Percentiles rank a stretch among this genome's conserved stretches.
These are phyloP conservation scores for Prionailurus bengalensis DNA, from an alignment of 2,113 vertebrate species.

Conservation along the genomic window DNA sequence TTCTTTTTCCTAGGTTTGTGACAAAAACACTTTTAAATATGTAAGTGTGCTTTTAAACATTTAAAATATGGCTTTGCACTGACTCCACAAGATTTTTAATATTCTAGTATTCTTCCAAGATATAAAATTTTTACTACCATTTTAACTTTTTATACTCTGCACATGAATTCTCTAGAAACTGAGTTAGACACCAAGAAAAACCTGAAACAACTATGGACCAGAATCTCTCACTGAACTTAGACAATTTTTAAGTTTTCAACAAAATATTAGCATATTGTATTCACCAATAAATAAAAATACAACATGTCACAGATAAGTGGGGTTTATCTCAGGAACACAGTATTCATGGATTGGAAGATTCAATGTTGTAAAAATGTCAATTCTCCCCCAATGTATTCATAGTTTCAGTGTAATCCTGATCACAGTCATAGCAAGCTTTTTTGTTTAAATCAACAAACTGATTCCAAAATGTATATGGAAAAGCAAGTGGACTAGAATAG, in stretches of 20 bases:
- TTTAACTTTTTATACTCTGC: not conserved
- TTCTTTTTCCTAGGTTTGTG: not conserved
- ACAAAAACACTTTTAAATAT: not conserved
- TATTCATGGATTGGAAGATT: not conserved
- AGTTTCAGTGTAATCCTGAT: not conserved
- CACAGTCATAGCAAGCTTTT: not conserved
- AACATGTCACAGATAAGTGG: not conserved
- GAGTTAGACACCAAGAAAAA: not conserved
- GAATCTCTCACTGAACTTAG: not conserved
- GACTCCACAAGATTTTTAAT: not conserved
- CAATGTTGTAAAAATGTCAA: not conserved
- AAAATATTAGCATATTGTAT: not conserved
- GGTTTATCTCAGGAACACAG: not conserved
- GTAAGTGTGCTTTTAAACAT: not conserved
- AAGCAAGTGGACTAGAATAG: conserved; percentile 17
- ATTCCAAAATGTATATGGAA: conserved; percentile 1
- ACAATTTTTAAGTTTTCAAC: not conserved
- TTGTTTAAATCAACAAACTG: conserved; percentile 17
- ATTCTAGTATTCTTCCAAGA: not conserved
- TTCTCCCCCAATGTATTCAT: not conserved
- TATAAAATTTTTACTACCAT: not conserved
- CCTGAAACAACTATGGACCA: not conserved
- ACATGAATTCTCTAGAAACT: not conserved
- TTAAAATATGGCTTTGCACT: conserved; percentile 29
- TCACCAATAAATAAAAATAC: not conserved